Evolutionary conservation across 2,888 invertebrate species (phyloP).

Genomic region (Branchellion lobata): DNA sequence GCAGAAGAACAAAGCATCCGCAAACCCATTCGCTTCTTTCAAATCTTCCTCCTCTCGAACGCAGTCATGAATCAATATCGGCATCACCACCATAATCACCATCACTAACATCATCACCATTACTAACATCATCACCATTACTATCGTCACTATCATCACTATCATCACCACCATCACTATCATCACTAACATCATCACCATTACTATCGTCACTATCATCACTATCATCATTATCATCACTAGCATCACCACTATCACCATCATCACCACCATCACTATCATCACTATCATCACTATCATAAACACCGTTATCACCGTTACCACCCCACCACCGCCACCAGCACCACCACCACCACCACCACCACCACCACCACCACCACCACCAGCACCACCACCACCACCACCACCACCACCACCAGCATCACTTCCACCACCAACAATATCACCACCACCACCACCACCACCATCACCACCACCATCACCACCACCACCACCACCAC

Average conservation of each 20-base stretch:
- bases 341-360: not conserved
- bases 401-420: not conserved
- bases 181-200: no score
- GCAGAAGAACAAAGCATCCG: no score
- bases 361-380: not conserved
- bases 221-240: constrained; percentile 28
- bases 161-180: no score
- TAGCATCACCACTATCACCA: not conserved
- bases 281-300: not conserved
- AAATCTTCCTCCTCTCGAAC: no score
- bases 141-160: no score
- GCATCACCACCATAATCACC: no score
- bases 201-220: no score
- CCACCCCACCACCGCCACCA: not conserved
- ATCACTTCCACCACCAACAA: not conserved
- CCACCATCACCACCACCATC: constrained; percentile 1
- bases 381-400: not conserved
- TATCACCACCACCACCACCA: constrained; percentile 1
- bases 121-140: no score
- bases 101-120: no score
- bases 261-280: not conserved
- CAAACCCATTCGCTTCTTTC: no score
- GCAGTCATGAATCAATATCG: no score
- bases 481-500: not conserved
- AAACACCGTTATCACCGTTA: not conserved